A percentile compares a stretch with the other conserved stretches of the same genome.
phyloP scores from a whole-genome alignment of 2,113 vertebrate genomes.

The Hyperopisus bebe region DNA sequence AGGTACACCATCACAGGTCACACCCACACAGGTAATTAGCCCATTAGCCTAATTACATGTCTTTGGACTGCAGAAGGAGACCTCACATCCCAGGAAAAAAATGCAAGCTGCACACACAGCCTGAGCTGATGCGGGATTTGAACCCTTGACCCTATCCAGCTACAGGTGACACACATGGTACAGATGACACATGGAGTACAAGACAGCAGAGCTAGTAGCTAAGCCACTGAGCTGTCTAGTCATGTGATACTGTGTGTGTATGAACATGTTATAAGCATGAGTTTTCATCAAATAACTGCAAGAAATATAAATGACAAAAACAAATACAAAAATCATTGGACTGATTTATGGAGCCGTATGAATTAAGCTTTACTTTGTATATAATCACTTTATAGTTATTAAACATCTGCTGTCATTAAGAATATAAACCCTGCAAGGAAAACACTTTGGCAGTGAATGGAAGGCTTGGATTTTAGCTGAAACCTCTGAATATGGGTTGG shows the following conservation, averaged over 20 bases:
- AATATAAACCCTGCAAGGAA: neutral
- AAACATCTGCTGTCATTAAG: neutral
- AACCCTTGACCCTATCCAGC: neutral
- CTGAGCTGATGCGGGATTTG: neutral
- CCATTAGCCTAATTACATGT: neutral
- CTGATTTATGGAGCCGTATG: neutral
- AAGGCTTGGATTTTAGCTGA: neutral
- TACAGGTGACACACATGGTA: too few species aligned
- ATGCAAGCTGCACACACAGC: neutral
- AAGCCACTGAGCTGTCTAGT: neutral
- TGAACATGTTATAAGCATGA: neutral
- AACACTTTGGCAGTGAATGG: neutral
- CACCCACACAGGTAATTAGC: neutral
- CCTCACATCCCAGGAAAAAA: neutral
- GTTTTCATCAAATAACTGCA: neutral
- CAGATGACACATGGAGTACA: too few species aligned
- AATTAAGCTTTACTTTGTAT: neutral
- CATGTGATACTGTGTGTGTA: neutral
- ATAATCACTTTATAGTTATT: neutral
- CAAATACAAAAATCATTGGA: neutral
- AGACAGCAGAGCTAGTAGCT: neutral
- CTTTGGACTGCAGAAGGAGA: neutral
- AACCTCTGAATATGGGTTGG: neutral
- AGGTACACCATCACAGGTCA: neutral
- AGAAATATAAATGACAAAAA: neutral